Conservation (phyloP, 2,113 vertebrate genomes). For the Mustela nigripes region DNA sequence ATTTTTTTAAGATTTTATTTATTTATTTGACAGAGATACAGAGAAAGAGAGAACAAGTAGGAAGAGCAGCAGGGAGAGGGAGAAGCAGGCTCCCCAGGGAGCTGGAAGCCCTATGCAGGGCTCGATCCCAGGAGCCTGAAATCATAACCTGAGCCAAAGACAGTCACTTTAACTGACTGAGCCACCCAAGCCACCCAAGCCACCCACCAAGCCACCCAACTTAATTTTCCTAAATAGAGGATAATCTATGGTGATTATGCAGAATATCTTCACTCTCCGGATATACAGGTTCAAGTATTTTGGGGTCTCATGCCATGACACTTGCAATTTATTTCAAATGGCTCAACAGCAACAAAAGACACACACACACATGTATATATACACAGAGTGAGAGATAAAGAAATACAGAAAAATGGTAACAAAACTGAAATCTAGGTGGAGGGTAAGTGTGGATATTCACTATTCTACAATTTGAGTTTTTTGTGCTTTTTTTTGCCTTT, state of each 20-base stretch:
- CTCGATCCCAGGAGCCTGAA: too few species aligned
- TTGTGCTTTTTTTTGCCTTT: not conserved
- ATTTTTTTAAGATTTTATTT: not conserved
- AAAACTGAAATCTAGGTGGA: constrained; percentile 1
- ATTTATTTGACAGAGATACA: not conserved
- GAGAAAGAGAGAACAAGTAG: too few species aligned
- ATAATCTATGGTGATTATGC: not conserved
- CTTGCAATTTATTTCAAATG: constrained; percentile 3
- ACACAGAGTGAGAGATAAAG: not conserved
- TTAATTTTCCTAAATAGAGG: not conserved
- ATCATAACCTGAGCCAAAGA: too few species aligned
- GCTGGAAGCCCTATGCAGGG: too few species aligned
- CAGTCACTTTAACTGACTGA: too few species aligned
- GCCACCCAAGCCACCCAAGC: too few species aligned
- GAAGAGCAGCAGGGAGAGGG: too few species aligned
- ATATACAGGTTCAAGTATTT: not conserved
- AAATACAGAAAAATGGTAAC: not conserved
- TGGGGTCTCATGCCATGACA: not conserved
- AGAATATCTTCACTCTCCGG: not conserved
- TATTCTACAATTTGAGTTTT: not conserved
- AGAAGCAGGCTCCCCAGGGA: too few species aligned
- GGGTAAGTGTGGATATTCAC: not conserved
- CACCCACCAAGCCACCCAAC: too few species aligned
- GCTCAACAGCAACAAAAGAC: constrained; percentile 24
- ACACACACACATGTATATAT: not conserved